Conservation (phyloP, 2,797 vertebrate species). For the Periparus ater region DNA sequence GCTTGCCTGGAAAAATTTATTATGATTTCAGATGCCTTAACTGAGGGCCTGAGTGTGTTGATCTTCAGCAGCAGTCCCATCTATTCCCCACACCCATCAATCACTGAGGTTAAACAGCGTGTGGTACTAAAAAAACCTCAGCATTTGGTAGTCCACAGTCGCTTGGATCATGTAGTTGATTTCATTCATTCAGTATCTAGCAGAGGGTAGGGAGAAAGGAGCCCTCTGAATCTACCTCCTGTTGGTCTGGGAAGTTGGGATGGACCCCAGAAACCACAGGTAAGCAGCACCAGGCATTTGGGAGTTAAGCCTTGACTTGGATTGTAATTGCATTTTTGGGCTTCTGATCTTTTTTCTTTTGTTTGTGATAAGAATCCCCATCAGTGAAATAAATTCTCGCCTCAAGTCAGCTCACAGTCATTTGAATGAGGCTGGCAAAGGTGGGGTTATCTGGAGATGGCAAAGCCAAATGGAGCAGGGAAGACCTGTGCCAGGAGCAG, state of each 20-base stretch:
- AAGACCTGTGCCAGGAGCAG: neutral
- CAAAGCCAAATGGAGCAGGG: neutral
- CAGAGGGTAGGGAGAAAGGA: neutral
- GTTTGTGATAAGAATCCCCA: neutral
- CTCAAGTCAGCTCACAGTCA: neutral
- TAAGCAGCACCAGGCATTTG: neutral
- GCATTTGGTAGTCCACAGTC: neutral
- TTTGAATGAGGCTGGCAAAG: neutral
- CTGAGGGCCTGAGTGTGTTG: neutral
- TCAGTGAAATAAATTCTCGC: neutral
- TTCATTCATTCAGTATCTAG: neutral
- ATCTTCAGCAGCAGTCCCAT: neutral
- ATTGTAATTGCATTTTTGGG: neutral
- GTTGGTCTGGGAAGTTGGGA: neutral
- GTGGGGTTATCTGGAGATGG: fast-evolving
- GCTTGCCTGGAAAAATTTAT: neutral
- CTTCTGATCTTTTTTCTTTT: neutral
- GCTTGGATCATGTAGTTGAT: neutral
- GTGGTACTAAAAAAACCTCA: neutral
- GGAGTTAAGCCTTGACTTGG: neutral
- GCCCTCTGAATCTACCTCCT: neutral
- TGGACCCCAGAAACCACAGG: neutral
- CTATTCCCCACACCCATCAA: neutral
- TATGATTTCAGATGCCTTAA: neutral
- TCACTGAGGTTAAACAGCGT: neutral